These are phyloP conservation scores for Pollenia labialis DNA, from an alignment of 2,888 invertebrate species.

Conservation along the genomic window DNA sequence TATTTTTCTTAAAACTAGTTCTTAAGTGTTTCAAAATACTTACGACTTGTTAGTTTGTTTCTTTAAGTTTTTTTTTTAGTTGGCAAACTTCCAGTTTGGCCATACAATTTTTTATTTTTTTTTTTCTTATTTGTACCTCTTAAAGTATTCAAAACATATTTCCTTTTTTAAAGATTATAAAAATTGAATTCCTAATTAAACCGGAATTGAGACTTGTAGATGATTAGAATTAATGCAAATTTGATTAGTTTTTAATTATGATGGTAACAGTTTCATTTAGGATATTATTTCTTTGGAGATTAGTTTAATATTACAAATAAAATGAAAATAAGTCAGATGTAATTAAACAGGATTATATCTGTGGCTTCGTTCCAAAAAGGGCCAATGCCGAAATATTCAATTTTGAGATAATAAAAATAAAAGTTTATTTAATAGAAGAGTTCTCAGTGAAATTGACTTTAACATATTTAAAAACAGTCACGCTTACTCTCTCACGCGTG, in stretches of 20 bases:
- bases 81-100: conserved; percentile 16
- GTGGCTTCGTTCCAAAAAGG: too few relatives aligned
- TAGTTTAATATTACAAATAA: neutral
- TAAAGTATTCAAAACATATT: neutral
- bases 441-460: too few relatives aligned
- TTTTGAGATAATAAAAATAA: too few relatives aligned
- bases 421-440: too few relatives aligned
- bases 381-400: too few relatives aligned
- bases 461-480: too few relatives aligned
- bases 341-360: neutral
- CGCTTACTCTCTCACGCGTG: too few relatives aligned
- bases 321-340: neutral
- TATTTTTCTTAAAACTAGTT: conserved; percentile 1
- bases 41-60: neutral
- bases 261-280: neutral
- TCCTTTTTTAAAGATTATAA: neutral
- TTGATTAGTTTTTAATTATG: conserved; percentile 25
- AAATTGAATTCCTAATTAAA: neutral
- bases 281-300: neutral
- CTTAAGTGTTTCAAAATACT: conserved; percentile 24
- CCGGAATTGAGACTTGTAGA: conserved; percentile 13
- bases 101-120: neutral
- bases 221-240: neutral
- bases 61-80: neutral
- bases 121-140: neutral